Base-by-base conservation (phyloP, 2,888 invertebrate genomes). In the Diaperis boleti region DNA sequence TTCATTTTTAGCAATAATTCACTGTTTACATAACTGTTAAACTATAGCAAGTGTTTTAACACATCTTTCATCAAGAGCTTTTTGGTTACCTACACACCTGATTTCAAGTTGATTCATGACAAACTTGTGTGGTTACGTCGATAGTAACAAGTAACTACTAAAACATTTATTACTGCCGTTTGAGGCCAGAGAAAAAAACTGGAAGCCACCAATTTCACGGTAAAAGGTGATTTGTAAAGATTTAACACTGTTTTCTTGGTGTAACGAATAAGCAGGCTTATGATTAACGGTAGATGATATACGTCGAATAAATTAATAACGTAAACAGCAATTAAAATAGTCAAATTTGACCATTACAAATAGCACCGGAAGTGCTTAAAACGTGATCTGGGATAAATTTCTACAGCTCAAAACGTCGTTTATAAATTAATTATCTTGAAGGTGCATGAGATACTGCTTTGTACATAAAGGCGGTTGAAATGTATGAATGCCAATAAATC, bases 1-100 rank as follows among this genome's bases (percentile, higher is more conserved):
- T 49, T 33, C 42, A 54, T 42, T 54, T 54, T 54, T 54, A 41
- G 15, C 39, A 42, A 54, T 54, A 41, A 41, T 54, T 54, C 42
- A 41, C 20, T 54, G 39, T 52, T 41, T 26, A 29, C 10, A 11
- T 54, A 54, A 54, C 54, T 54, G 54, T 54, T 42, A 42, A 42
- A 18, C 20, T 26, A 15, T 39, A 26, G 41, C 54, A 29, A 41
- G 41, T 31, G 17, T 54, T 54, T 54, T 54, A 54, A 54, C 54
- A 54, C 54, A 15, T 37, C n/a, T n/a, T n/a, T n/a, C n/a, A n/a
- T n/a, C n/a, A n/a, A n/a, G n/a, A n/a, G n/a, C n/a, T n/a, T n/a
- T n/a, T 33, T 13, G 33, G 5, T 33, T 11, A 33, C 33, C 33
- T 33, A 33, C 33, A 33, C 33, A 33, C 11, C 13, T 33, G 10